These are phyloP conservation scores for Taenaris catops DNA, from an alignment of 2,888 invertebrate species.

Conservation along the genomic window DNA sequence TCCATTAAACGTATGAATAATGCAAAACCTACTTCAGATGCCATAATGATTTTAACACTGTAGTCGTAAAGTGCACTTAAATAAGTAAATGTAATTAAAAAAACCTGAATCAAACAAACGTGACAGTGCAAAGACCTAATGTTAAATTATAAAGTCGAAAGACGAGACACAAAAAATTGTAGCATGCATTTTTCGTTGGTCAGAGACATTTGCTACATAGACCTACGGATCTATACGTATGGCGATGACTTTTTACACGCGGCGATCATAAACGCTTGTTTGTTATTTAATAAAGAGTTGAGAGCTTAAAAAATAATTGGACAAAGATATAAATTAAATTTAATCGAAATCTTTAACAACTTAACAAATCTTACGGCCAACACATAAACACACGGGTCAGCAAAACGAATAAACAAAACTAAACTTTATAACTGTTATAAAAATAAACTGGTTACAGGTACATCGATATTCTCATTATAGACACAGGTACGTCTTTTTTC, in stretches of 20 bases:
- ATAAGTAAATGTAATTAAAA: slow-evolving; percentile 18
- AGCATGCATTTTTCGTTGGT: slow-evolving; percentile 12
- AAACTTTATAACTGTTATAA: slow-evolving; percentile 10
- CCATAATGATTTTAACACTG: slow-evolving; percentile 12
- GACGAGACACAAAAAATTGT: slow-evolving; percentile 10
- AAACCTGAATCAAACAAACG: slow-evolving; percentile 17
- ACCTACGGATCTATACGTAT: not conserved
- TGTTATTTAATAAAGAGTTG: slow-evolving; percentile 22
- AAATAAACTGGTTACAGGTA: slow-evolving; percentile 21
- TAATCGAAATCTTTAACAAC: slow-evolving; percentile 24
- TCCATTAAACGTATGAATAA: slow-evolving; percentile 5
- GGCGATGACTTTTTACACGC: not conserved
- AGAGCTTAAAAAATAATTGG: too few relatives aligned
- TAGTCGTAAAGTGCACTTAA: slow-evolving; percentile 18
- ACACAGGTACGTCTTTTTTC: slow-evolving; percentile 91
- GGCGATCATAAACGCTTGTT: slow-evolving; percentile 7
- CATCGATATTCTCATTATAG: slow-evolving; percentile 46
- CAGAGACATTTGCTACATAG: slow-evolving; percentile 11
- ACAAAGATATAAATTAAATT: slow-evolving; percentile 23
- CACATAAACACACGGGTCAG: slow-evolving; percentile 11
- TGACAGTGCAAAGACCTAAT: slow-evolving; percentile 18
- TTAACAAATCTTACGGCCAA: slow-evolving; percentile 20
- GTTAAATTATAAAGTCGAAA: slow-evolving; percentile 13
- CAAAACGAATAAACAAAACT: slow-evolving; percentile 19
- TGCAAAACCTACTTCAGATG: slow-evolving; percentile 7